phyloP scores from a whole-genome alignment of 2,888 invertebrate species.

The Cantharis lateralis region DNA sequence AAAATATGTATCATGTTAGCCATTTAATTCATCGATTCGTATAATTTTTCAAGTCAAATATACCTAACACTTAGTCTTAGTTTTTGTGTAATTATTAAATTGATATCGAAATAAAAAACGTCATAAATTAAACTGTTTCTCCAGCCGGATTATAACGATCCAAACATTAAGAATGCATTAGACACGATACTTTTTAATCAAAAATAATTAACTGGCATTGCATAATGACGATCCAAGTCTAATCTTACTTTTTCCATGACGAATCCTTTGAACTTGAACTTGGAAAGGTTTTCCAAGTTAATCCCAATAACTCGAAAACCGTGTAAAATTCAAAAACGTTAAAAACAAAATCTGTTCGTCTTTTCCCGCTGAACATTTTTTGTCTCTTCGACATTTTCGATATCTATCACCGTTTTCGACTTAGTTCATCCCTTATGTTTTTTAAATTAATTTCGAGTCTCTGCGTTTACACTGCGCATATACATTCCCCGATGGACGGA shows the following conservation, averaged over 20 bases:
- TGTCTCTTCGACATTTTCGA: too few species aligned
- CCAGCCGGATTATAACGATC: neutral
- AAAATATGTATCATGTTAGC: constrained; percentile 1
- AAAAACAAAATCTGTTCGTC: too few species aligned
- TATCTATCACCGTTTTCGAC: too few species aligned
- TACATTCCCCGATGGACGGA: too few species aligned
- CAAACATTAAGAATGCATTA: neutral
- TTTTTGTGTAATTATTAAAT: neutral
- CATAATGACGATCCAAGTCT: neutral
- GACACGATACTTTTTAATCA: neutral
- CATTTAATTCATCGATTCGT: neutral
- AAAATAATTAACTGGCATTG: neutral
- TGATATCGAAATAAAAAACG: neutral
- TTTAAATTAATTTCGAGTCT: too few species aligned
- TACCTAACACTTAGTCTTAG: neutral
- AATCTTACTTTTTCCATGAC: neutral
- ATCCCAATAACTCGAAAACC: too few species aligned
- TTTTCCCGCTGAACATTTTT: too few species aligned
- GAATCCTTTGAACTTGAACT: neutral
- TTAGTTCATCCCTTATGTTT: too few species aligned
- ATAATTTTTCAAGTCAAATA: neutral
- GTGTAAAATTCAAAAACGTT: too few species aligned
- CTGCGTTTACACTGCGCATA: too few species aligned
- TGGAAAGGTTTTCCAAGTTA: neutral
- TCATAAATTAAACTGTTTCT: neutral